A percentile compares a stretch with the other conserved stretches of the same genome.
Evolutionary conservation across 2,888 invertebrate genomes (phyloP).

Genomic region (Nipponacmea schrenckii): DNA sequence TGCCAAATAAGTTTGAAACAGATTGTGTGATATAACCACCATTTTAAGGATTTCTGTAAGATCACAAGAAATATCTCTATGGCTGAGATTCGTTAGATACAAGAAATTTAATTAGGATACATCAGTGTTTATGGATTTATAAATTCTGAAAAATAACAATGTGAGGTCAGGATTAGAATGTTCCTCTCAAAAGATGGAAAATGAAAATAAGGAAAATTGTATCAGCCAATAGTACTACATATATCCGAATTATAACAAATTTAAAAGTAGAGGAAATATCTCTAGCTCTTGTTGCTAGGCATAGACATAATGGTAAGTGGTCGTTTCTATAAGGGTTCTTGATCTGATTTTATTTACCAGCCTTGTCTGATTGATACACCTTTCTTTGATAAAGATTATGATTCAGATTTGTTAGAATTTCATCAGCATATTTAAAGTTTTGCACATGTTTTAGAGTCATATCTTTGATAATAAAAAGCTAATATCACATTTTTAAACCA

Average conservation of each 20-base stretch:
- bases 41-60: not conserved
- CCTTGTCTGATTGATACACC: too few relatives aligned
- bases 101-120: not conserved
- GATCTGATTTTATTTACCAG: too few relatives aligned
- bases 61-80: not conserved
- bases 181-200: not conserved
- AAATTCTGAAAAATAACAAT: too few relatives aligned
- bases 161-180: too few relatives aligned
- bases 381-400: too few relatives aligned
- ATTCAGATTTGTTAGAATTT: too few relatives aligned
- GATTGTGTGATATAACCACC: not conserved
- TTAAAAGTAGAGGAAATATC: slow-evolving; percentile 37
- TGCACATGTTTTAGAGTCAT: too few relatives aligned
- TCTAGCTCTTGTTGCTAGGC: slow-evolving; percentile 29
- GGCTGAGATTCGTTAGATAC: not conserved
- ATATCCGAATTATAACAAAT: slow-evolving; percentile 41
- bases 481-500: too few relatives aligned
- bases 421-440: too few relatives aligned
- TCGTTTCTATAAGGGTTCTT: too few relatives aligned
- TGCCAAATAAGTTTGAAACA: not conserved
- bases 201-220: slow-evolving; percentile 9
- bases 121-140: not conserved
- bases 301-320: not conserved
- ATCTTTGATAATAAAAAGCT: too few relatives aligned
- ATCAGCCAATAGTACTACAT: slow-evolving; percentile 22